phyloP scores from a whole-genome alignment of 2,888 invertebrate genomes.

The Globia sparganii region DNA sequence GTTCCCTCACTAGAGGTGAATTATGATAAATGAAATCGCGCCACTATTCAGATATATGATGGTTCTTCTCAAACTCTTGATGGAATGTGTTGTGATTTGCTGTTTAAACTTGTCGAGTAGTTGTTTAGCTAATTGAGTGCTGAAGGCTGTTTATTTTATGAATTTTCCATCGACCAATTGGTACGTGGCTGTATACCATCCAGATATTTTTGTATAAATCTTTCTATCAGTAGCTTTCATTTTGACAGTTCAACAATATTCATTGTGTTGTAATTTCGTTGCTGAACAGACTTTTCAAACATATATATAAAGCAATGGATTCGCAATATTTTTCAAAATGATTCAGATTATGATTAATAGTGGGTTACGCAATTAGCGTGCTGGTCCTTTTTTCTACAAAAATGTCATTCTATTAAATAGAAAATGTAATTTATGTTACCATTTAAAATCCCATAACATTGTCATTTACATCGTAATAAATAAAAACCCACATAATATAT shows the following conservation, averaged over 20 bases:
- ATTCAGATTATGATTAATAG: background rate
- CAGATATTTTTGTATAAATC: background rate
- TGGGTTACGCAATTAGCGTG: background rate
- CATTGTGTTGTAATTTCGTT: background rate
- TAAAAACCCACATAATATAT: too few species aligned
- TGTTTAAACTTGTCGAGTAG: constrained; percentile 30
- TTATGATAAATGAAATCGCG: constrained; percentile 84
- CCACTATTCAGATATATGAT: constrained; percentile 69
- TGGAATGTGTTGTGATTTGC: constrained; percentile 53
- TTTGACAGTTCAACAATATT: background rate
- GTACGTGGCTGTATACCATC: background rate
- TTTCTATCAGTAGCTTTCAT: background rate
- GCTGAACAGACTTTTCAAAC: background rate
- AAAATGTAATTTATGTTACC: too few species aligned
- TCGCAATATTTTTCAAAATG: background rate
- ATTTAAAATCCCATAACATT: too few species aligned
- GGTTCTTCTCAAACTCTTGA: constrained; percentile 56
- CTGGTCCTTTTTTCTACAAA: background rate
- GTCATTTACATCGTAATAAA: too few species aligned
- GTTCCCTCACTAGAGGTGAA: constrained; percentile 85
- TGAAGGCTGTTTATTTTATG: background rate
- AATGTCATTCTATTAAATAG: too few species aligned
- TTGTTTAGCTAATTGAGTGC: constrained; percentile 19
- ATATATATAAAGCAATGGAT: too few species aligned
- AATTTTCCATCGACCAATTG: background rate